Base-by-base conservation (phyloP, 2,113 vertebrate genomes). In the Nothoprocta pentlandii region DNA sequence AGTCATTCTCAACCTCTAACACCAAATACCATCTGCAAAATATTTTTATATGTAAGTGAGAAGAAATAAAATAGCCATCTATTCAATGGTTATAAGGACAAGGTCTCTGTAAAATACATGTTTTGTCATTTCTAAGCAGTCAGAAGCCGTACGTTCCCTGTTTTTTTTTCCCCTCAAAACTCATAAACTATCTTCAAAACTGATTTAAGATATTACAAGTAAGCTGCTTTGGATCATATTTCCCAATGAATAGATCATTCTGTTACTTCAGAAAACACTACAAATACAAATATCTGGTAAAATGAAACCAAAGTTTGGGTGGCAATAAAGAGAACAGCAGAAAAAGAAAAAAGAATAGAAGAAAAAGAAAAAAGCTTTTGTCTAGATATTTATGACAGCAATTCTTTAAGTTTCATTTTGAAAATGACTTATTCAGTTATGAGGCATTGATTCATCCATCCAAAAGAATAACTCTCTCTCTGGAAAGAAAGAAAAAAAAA, bases 51-150 rank as follows among this genome's bases (percentile, higher is more conserved):
- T 36, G 46, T 1, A 10, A 69, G 61, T 80, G 39, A 68, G 51
- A 94, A 94, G 71, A 94, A 94, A 95, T 79, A 92, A 87, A 94
- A 80, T 39, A 75, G 28, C 1, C 0, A 67, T 89, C 85, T 92
- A 53, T 88, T 95, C 46, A 70, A 56, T 0, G 1, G 16, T 61
- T 91, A 62, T 66, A 59, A 90, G 53, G 67, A 82, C 1, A 4
- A 69, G 26, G 83, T 42, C 28, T 77, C 17, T 54, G 47, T 56
- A 53, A 90, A 74, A 49, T 67, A 61, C 28, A 80, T 6, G 39
- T 64, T 91, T 41, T 42, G 49, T 54, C 47, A 66, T 62, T 44
- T 74, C 7, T 49, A 89, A 59, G 70, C 25, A 4, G 2, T 62
- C 39, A 91, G 76, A 91, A 76, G 14, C 21, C 25, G 42, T 59